A percentile compares a stretch with the other conserved stretches of the same genome.
phyloP scores from a whole-genome alignment of 2,113 vertebrate species.

The Barnardius zonarius region DNA sequence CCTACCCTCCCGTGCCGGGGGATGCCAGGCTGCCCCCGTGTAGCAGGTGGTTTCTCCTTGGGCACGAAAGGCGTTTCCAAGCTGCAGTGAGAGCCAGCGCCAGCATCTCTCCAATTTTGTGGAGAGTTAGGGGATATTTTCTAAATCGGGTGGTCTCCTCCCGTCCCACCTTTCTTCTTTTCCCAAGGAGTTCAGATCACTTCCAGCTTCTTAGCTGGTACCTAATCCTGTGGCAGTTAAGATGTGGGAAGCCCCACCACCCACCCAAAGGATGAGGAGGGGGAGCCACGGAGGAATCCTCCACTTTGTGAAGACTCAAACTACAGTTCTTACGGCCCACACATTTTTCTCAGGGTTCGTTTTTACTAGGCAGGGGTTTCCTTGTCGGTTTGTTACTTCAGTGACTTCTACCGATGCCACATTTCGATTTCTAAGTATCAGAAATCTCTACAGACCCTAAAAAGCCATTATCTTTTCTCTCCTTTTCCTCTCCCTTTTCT shows the following conservation, averaged over 20 bases:
- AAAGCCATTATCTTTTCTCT: neutral
- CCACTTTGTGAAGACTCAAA: neutral
- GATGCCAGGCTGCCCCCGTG: neutral
- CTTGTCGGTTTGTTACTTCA: neutral
- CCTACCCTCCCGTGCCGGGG: accelerated
- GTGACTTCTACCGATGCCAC: neutral
- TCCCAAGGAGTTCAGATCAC: neutral
- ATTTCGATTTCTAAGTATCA: neutral
- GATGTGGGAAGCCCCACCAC: neutral
- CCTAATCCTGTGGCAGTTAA: neutral
- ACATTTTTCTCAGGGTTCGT: neutral
- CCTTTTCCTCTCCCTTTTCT: neutral
- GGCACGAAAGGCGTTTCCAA: neutral
- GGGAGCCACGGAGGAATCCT: neutral
- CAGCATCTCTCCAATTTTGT: neutral
- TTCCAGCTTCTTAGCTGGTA: neutral
- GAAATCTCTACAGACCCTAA: neutral
- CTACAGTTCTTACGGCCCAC: neutral
- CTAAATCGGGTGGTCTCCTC: neutral
- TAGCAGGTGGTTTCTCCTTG: neutral
- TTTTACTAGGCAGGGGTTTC: neutral
- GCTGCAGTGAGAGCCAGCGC: neutral
- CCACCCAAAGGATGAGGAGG: neutral
- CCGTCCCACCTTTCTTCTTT: neutral
- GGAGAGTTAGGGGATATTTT: neutral